A percentile compares a stretch with the other conserved stretches of the same genome.
Evolutionary conservation across 1,140 invertebrate genomes (phyloP).

Genomic region (Dysdera silvatica): DNA sequence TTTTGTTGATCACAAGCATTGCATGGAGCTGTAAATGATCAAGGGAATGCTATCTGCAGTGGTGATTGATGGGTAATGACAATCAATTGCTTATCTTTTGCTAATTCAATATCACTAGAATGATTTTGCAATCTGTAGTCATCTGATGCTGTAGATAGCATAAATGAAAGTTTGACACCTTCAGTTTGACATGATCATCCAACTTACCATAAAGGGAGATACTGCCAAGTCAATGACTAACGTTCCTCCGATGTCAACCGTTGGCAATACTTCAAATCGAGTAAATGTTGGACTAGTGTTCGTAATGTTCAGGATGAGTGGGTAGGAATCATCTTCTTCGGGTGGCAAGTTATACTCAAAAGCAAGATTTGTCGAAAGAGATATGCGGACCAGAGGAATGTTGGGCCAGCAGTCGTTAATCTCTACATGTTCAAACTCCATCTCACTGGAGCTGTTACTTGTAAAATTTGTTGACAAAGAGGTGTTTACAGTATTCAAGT

Average conservation of each 20-base stretch:
- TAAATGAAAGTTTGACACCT: not conserved
- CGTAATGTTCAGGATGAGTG: constrained; percentile 26
- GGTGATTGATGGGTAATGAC: too few relatives aligned
- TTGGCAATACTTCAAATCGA: constrained; percentile 49
- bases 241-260: constrained; percentile 52
- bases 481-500: too few relatives aligned
- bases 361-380: constrained; percentile 32
- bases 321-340: constrained; percentile 33
- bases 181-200: not conserved
- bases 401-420: constrained; percentile 26
- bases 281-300: constrained; percentile 42
- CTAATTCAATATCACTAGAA: too few relatives aligned
- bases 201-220: constrained; percentile 15
- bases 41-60: too few relatives aligned
- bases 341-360: constrained; percentile 25
- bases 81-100: too few relatives aligned
- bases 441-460: too few relatives aligned
- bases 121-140: too few relatives aligned
- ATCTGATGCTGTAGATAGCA: not conserved
- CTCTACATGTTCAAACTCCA: too few relatives aligned
- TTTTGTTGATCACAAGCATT: too few relatives aligned
- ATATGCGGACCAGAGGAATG: constrained; percentile 48
- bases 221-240: constrained; percentile 42
- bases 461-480: too few relatives aligned
- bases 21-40: too few relatives aligned